These are phyloP conservation scores for Caenorhabditis briggsae DNA, from an alignment of 1,140 invertebrate genomes.

Conservation along the genomic window DNA sequence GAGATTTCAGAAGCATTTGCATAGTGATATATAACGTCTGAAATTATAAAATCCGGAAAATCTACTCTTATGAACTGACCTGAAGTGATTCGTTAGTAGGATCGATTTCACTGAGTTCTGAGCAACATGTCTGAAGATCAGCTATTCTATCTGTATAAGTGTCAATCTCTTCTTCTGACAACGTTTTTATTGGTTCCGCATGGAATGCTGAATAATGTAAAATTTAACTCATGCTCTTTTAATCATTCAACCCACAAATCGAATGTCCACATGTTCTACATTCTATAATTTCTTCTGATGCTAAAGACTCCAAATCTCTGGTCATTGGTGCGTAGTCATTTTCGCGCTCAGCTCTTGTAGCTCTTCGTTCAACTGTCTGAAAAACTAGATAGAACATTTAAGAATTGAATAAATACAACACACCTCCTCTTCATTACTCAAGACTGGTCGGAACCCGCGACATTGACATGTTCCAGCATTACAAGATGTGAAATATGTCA, in stretches of 20 bases:
- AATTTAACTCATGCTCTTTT: neutral
- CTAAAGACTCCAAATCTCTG: constrained; percentile 10
- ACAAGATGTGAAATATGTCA: constrained; percentile 46
- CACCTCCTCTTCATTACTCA: constrained; percentile 9
- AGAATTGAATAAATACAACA: neutral
- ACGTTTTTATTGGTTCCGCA: neutral
- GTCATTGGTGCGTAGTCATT: constrained; percentile 36
- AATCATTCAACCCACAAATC: neutral
- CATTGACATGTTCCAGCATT: constrained; percentile 23
- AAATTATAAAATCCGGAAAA: neutral
- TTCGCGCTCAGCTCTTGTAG: neutral
- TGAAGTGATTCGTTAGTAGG: constrained; percentile 9
- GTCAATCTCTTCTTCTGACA: neutral
- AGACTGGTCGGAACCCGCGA: constrained; percentile 9
- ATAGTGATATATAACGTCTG: constrained; percentile 31
- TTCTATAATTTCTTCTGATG: constrained; percentile 16
- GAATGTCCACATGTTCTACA: constrained; percentile 31
- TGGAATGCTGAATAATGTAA: neutral
- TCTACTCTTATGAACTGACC: neutral
- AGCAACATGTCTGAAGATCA: constrained; percentile 16
- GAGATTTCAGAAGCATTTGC: constrained; percentile 18
- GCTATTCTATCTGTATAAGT: constrained; percentile 4
- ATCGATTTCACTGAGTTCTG: constrained; percentile 19
- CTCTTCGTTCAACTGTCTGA: constrained; percentile 25
- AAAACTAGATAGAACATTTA: neutral